Evolutionary conservation across 1,140 invertebrate genomes (phyloP), one percentile per base, ranked within the genome.

Genomic region (Vanessa atalanta): DNA sequence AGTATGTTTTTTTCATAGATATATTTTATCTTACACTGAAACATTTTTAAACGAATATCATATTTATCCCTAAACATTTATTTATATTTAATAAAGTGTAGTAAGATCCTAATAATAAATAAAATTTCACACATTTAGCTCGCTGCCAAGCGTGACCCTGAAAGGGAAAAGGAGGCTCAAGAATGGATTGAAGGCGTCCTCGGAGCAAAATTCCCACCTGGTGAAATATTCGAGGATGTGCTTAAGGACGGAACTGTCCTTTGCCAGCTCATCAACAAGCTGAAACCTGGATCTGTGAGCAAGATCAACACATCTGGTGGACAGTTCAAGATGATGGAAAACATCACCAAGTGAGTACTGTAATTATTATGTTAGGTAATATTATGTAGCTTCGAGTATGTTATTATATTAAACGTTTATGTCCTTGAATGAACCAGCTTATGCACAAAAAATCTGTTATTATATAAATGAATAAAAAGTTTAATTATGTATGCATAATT

Each of bases 261-360:
- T 60, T 99, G 98, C 95, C 95, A 96, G 93, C 89, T 98, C 77
- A 97, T 98, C 94, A 98, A 99, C 95, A 97, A 96, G 88, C 90
- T 99, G 72, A 93, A 94, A 69, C 97, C 98, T 47, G 97, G 97
- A 78, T 93, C 95, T 72, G 94, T 98, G 55, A 85, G 94, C 85
- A 98, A 98, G 93, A 97, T 98, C 93, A 98, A 98, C 94, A 95
- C 95, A 71, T 96, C 96, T 72, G 97, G 97, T 70, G 96, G 96
- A 84, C 97, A 98, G 84, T 99, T 98, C 95, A 98, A 98, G 87
- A 95, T 98, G 95, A 98, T 98, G 97, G 97, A 99, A 93, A 99
- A 99, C 94, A 97, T 98, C 87, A 97, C 96, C 93, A 95, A 96
- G 95, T 96, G 92, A 94, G 94, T 78, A 64, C n/a, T 11, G 3